A percentile compares a stretch with the other conserved stretches of the same genome.
Evolutionary conservation across 2,113 vertebrate species (phyloP).

Genomic region (Callionymus lyra): DNA sequence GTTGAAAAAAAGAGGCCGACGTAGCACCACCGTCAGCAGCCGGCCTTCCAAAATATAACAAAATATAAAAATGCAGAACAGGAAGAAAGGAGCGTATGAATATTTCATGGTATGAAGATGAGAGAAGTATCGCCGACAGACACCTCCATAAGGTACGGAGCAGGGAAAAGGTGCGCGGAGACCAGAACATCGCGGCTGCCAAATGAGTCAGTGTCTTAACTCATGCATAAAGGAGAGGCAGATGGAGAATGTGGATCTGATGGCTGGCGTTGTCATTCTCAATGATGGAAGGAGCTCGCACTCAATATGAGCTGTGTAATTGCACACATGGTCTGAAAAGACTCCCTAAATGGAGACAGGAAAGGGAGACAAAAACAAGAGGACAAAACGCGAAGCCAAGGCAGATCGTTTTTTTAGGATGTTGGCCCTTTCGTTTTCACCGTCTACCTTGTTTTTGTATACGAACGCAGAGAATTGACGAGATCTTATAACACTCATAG

Average conservation of each 20-base stretch:
- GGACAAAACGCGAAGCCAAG: constrained; percentile 7
- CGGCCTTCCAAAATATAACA: constrained; percentile 21
- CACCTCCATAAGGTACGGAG: constrained; percentile 25
- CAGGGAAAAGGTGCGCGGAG: constrained; percentile 35
- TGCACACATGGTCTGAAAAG: constrained; percentile 12
- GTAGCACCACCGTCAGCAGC: constrained; percentile 8
- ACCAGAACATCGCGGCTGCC: constrained; percentile 23
- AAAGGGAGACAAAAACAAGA: background rate
- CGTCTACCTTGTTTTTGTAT: too few species aligned
- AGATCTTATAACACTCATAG: too few species aligned
- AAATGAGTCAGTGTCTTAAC: constrained; percentile 32
- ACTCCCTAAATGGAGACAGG: constrained; percentile 15
- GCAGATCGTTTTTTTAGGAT: background rate
- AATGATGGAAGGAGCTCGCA: constrained; percentile 26
- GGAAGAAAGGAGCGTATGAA: constrained; percentile 34
- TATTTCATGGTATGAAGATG: constrained; percentile 41
- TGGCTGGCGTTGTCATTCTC: constrained; percentile 37
- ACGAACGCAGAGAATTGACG: too few species aligned
- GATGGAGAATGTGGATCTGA: constrained; percentile 34
- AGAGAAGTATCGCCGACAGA: constrained; percentile 33
- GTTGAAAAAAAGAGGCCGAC: constrained; percentile 2
- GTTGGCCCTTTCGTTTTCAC: too few species aligned
- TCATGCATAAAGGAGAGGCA: constrained; percentile 40
- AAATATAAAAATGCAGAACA: constrained; percentile 28
- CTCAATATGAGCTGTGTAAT: constrained; percentile 31